A percentile compares a stretch with the other conserved stretches of the same genome.
These are phyloP conservation scores for Tragelaphus oryx DNA, from an alignment of 2,797 vertebrate species.

Conservation along the genomic window DNA sequence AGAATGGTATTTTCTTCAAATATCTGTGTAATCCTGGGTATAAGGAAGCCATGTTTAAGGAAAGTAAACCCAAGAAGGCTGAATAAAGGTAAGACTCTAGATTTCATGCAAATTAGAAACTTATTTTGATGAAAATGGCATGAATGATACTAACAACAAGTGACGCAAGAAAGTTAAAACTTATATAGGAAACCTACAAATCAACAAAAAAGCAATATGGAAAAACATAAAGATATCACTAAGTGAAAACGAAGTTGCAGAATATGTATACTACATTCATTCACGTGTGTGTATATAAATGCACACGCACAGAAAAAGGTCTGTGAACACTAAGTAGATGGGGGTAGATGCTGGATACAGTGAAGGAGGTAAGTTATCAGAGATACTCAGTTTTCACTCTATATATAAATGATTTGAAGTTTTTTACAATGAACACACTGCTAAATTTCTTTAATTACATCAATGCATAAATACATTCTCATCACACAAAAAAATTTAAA, in stretches of 20 bases:
- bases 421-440: not conserved
- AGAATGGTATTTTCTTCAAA: not conserved
- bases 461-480: not conserved
- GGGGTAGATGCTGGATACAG: not conserved
- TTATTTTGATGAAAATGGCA: not conserved
- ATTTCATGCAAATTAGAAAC: not conserved
- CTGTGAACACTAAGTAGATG: not conserved
- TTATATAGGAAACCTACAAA: not conserved
- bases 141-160: not conserved
- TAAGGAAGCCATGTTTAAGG: not conserved
- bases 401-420: not conserved
- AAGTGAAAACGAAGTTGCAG: not conserved
- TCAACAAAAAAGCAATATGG: not conserved
- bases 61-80: not conserved
- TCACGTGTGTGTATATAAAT: not conserved
- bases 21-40: not conserved
- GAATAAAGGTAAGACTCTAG: not conserved
- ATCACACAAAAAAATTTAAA: not conserved
- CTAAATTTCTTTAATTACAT: not conserved
- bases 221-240: not conserved
- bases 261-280: not conserved
- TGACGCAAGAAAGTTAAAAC: not conserved
- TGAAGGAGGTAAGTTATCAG: not conserved
- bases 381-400: not conserved
- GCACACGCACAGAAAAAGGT: not conserved